Percentiles rank a stretch among this genome's conserved stretches.
phyloP scores from a whole-genome alignment of 2,888 invertebrate species.

The Frankliniella intonsa region DNA sequence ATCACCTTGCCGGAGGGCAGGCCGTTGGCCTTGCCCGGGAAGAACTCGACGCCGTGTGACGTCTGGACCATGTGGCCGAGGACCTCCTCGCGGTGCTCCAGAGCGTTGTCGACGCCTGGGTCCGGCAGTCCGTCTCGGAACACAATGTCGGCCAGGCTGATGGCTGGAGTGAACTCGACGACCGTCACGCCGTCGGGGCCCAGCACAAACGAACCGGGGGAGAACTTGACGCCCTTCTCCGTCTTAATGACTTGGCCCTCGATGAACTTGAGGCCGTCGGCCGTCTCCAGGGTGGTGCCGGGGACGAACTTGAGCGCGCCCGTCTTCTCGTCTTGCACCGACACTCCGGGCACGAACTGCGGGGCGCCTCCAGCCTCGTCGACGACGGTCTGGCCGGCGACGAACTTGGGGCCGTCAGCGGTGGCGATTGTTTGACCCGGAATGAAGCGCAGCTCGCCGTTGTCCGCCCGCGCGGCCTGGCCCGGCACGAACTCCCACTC shows the following conservation, averaged over 20 bases:
- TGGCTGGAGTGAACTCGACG: constrained; percentile 55
- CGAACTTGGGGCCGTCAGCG: constrained; percentile 65
- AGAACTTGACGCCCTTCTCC: constrained; percentile 56
- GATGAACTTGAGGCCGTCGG: constrained; percentile 60
- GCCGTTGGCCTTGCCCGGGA: constrained; percentile 51
- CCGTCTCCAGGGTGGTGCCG: constrained; percentile 59
- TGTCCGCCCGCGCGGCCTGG: constrained; percentile 65
- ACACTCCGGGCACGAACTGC: constrained; percentile 70
- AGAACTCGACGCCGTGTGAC: constrained; percentile 60
- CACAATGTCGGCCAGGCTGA: constrained; percentile 52
- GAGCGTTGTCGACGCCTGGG: neutral
- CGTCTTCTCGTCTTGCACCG: constrained; percentile 65
- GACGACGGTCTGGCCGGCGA: constrained; percentile 68
- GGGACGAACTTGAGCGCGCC: constrained; percentile 57
- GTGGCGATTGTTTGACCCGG: constrained; percentile 69
- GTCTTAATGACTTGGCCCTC: constrained; percentile 62
- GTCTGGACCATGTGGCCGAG: constrained; percentile 66
- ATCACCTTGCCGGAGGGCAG: constrained; percentile 56
- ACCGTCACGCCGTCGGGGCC: constrained; percentile 49
- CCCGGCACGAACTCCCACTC: constrained; percentile 75
- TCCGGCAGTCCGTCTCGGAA: constrained; percentile 42
- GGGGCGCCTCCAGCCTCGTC: constrained; percentile 55
- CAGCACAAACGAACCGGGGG: constrained; percentile 55
- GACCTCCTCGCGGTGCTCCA: constrained; percentile 46
- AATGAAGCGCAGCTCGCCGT: constrained; percentile 59